A percentile compares a stretch with the other conserved stretches of the same genome.
Conservation (phyloP, 2,888 invertebrate species). For the Iphiclides podalirius region DNA sequence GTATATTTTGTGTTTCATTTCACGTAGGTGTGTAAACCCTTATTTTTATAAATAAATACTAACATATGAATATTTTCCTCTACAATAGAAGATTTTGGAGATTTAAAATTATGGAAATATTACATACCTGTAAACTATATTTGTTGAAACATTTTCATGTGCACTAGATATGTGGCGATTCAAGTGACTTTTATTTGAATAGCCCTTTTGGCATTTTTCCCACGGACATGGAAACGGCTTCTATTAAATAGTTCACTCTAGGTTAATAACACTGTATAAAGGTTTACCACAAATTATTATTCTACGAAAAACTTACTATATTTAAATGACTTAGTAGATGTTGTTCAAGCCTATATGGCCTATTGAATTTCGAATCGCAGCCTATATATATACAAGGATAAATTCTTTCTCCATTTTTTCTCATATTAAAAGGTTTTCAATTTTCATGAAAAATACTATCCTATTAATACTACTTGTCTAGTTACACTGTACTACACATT, state of each 20-base stretch:
- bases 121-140: constrained; percentile 56
- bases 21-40: no score
- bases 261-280: neutral
- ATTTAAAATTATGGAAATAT: no score
- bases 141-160: constrained; percentile 54
- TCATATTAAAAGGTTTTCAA: no score
- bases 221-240: constrained; percentile 79
- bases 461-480: no score
- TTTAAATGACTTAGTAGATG: constrained; percentile 79
- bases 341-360: constrained; percentile 75
- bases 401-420: constrained; percentile 35
- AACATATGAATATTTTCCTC: no score
- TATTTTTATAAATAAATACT: no score
- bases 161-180: constrained; percentile 77
- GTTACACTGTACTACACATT: no score
- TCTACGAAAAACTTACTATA: constrained; percentile 78
- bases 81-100: no score
- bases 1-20: no score
- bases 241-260: constrained; percentile 46
- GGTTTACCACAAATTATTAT: no score
- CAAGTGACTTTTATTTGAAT: constrained; percentile 81
- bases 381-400: constrained; percentile 64
- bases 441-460: no score
- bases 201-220: constrained; percentile 81
- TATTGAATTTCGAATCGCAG: constrained; percentile 71